Conservation (phyloP, 1,140 invertebrate species). For the Centruroides sculpturatus region DNA sequence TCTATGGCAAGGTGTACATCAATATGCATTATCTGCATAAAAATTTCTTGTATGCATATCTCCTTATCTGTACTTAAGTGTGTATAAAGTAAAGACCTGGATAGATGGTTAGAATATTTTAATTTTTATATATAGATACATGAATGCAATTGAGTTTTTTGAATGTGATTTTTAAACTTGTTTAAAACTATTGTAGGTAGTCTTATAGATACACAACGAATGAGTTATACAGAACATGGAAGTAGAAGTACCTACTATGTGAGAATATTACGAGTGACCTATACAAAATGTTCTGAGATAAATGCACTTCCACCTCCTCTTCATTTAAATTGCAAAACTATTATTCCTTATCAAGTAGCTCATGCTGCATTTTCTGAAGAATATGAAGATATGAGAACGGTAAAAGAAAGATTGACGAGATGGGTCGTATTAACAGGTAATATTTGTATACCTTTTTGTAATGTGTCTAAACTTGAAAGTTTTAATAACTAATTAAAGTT, state of each 20-base stretch:
- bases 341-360: slow-evolving; percentile 10
- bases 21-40: too few relatives aligned
- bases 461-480: not conserved
- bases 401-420: slow-evolving; percentile 6
- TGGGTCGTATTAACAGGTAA: slow-evolving; percentile 16
- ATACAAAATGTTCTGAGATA: too few relatives aligned
- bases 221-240: slow-evolving; percentile 19
- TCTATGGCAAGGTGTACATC: too few relatives aligned
- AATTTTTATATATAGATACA: too few relatives aligned
- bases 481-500: not conserved
- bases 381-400: slow-evolving; percentile 9
- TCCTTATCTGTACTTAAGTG: too few relatives aligned
- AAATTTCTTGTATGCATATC: too few relatives aligned
- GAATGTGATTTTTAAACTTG: too few relatives aligned
- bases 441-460: not conserved
- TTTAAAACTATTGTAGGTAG: too few relatives aligned
- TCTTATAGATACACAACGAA: slow-evolving; percentile 6
- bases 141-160: too few relatives aligned
- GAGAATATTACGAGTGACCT: slow-evolving; percentile 19
- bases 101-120: too few relatives aligned
- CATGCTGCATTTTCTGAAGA: slow-evolving; percentile 6
- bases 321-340: slow-evolving; percentile 12
- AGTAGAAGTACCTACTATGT: slow-evolving; percentile 14
- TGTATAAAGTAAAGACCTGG: too few relatives aligned
- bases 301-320: not conserved